These are phyloP conservation scores for Erynnis tages DNA, from an alignment of 2,888 invertebrate species.

Conservation along the genomic window DNA sequence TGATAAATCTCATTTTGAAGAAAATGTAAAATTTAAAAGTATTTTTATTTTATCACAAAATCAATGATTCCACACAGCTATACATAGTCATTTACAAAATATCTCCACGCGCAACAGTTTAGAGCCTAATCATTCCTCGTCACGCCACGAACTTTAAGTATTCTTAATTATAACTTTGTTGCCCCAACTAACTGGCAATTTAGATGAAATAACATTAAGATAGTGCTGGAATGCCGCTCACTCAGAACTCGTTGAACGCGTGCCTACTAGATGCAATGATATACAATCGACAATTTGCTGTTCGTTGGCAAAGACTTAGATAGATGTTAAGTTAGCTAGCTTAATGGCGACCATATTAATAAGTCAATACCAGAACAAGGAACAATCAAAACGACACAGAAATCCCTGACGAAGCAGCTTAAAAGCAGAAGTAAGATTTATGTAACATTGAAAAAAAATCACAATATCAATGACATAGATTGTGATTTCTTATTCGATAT, in stretches of 20 bases:
- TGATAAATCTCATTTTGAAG: no score
- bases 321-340: no score
- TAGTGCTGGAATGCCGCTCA: constrained; percentile 8
- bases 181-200: constrained; percentile 13
- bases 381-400: no score
- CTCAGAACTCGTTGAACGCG: constrained; percentile 8
- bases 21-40: no score
- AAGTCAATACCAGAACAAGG: no score
- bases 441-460: no score
- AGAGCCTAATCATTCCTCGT: constrained; percentile 13
- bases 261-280: constrained; percentile 1
- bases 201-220: constrained; percentile 22
- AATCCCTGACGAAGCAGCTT: no score
- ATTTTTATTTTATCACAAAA: not conserved
- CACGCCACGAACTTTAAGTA: constrained; percentile 20
- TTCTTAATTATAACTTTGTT: constrained; percentile 19
- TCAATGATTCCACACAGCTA: not conserved
- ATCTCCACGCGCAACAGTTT: constrained; percentile 20
- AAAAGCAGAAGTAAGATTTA: no score
- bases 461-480: no score
- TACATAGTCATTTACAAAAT: constrained; percentile 6
- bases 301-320: not conserved
- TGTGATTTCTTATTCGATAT: no score
- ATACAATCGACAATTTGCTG: constrained; percentile 2
- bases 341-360: no score